These are phyloP conservation scores for Aphidius ervi DNA, from an alignment of 1,140 invertebrate genomes.

Conservation along the genomic window DNA sequence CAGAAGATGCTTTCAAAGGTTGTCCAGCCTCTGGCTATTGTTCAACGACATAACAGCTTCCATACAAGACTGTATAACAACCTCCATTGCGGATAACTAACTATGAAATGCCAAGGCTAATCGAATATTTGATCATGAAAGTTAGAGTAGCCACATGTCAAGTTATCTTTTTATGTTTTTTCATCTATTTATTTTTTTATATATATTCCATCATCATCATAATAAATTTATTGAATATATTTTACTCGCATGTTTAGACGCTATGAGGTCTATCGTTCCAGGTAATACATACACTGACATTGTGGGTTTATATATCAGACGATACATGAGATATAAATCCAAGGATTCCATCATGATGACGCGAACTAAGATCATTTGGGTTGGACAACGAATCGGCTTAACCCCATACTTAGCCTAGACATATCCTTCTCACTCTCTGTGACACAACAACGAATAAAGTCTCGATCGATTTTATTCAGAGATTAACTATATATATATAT, in stretches of 20 bases:
- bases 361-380: background rate
- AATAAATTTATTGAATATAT: no score
- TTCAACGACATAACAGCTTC: background rate
- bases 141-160: background rate
- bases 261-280: no score
- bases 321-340: constrained; percentile 2
- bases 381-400: no score
- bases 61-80: constrained; percentile 11
- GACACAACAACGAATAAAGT: background rate
- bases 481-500: constrained; percentile 14
- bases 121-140: constrained; percentile 21
- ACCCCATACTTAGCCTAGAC: background rate
- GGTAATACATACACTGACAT: background rate
- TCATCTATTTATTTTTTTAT: no score
- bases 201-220: no score
- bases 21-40: constrained; percentile 11
- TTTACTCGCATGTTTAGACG: no score
- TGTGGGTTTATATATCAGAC: constrained; percentile 1
- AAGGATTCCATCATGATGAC: constrained; percentile 12
- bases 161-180: background rate
- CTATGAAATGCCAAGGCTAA: constrained; percentile 20
- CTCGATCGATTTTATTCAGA: constrained; percentile 19
- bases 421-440: constrained; percentile 2
- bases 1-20: no score
- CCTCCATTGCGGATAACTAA: constrained; percentile 20